Evolutionary conservation across 2,113 vertebrate genomes (phyloP).

Genomic region (Pipra filicauda): DNA sequence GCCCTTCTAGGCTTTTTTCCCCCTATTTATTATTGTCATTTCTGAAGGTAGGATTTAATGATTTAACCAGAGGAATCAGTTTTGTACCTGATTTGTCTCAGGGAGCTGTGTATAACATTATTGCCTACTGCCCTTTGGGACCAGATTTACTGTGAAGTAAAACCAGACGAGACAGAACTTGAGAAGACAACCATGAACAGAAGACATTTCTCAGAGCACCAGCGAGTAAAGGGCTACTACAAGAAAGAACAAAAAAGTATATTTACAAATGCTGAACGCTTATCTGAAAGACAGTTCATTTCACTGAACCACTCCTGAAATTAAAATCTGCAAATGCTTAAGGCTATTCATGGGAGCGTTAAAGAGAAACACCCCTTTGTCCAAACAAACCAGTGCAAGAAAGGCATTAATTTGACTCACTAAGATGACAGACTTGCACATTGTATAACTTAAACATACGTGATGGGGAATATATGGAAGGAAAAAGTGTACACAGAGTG

Average conservation of each 20-base stretch:
- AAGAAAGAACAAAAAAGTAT: not conserved
- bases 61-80: not conserved
- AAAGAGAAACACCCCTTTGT: conserved; percentile 62
- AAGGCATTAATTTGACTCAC: conserved; percentile 56
- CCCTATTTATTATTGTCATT: not conserved
- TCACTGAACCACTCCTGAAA: conserved; percentile 62
- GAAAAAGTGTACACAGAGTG: not conserved
- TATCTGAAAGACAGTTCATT: conserved; percentile 45
- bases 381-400: conserved; percentile 56
- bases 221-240: not conserved
- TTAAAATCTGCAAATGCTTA: conserved; percentile 50
- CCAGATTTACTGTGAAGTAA: not conserved
- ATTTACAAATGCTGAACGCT: conserved; percentile 27
- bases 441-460: conserved; percentile 42
- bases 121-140: not conserved
- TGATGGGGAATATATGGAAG: not conserved
- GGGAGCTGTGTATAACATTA: not conserved
- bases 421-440: conserved; percentile 61
- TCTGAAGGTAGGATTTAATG: not conserved
- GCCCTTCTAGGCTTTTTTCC: not conserved
- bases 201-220: not conserved
- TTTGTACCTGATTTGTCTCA: not conserved
- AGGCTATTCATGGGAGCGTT: conserved; percentile 52
- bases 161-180: not conserved
- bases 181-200: not conserved